A percentile compares a stretch with the other conserved stretches of the same genome.
Conservation (phyloP, 2,113 vertebrate genomes). For the Neolamprologus kungweensis region DNA sequence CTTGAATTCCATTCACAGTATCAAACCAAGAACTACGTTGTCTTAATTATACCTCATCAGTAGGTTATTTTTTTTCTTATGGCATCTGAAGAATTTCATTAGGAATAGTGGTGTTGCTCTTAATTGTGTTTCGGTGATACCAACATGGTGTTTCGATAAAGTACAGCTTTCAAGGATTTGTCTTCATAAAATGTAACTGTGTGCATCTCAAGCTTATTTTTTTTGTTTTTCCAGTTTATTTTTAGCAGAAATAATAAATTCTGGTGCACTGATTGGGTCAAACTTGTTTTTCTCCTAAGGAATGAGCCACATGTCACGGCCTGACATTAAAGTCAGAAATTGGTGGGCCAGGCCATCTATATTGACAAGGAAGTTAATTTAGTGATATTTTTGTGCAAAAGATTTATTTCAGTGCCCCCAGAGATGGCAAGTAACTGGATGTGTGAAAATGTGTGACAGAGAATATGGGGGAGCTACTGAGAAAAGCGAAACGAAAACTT, state of each 20-base stretch:
- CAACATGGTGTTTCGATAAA: not conserved
- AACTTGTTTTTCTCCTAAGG: not conserved
- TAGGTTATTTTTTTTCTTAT: not conserved
- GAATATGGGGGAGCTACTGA: not conserved
- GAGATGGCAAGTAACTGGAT: not conserved
- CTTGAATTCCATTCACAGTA: not conserved
- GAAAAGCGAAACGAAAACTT: not conserved
- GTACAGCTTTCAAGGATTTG: not conserved
- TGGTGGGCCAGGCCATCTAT: not conserved
- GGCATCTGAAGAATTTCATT: not conserved
- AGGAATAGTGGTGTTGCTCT: not conserved
- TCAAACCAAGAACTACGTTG: not conserved
- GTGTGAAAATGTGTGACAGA: not conserved
- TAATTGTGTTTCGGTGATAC: not conserved
- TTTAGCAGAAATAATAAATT: not conserved
- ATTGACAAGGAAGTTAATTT: not conserved
- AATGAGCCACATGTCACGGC: not conserved
- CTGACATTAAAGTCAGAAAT: not conserved
- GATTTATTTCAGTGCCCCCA: not conserved
- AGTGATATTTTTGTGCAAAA: accelerated
- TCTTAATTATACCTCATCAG: not conserved
- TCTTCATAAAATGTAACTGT: not conserved
- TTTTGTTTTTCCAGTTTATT: not conserved
- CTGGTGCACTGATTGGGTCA: not conserved
- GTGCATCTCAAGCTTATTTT: not conserved